phyloP scores from a whole-genome alignment of 2,888 invertebrate species.

The Carabus problematicus region DNA sequence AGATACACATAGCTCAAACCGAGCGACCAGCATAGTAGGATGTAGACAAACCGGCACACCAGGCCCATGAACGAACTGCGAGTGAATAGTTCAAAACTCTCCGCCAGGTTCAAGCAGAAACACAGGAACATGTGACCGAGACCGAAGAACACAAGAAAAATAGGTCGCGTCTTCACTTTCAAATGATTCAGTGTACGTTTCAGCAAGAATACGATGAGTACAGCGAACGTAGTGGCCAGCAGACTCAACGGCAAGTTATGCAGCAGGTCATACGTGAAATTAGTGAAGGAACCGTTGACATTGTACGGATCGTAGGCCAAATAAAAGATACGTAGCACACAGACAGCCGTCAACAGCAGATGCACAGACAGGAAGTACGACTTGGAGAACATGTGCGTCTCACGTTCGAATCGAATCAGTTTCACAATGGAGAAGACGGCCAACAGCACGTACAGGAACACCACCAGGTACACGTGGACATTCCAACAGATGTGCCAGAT shows the following conservation, averaged over 20 bases:
- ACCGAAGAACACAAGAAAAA: slow-evolving; percentile 80
- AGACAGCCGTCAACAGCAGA: slow-evolving; percentile 80
- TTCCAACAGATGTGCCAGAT: slow-evolving; percentile 91
- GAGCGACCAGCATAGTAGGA: slow-evolving; percentile 82
- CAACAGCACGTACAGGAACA: slow-evolving; percentile 82
- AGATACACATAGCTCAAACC: slow-evolving; percentile 86
- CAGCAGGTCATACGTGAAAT: slow-evolving; percentile 80
- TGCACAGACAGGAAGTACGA: slow-evolving; percentile 89
- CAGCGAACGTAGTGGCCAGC: slow-evolving; percentile 87
- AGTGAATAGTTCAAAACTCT: slow-evolving; percentile 61
- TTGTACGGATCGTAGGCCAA: slow-evolving; percentile 93
- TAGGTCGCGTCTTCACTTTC: slow-evolving; percentile 74
- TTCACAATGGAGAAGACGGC: slow-evolving; percentile 87
- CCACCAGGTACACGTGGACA: slow-evolving; percentile 87
- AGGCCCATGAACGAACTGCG: slow-evolving; percentile 68
- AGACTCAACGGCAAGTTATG: slow-evolving; percentile 87
- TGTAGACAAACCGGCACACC: slow-evolving; percentile 85
- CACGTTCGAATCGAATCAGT: slow-evolving; percentile 84
- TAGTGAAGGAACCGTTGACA: slow-evolving; percentile 74
- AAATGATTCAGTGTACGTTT: slow-evolving; percentile 76
- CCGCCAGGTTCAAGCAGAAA: slow-evolving; percentile 81
- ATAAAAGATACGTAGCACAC: slow-evolving; percentile 83
- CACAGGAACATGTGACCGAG: slow-evolving; percentile 81
- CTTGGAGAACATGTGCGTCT: slow-evolving; percentile 85
- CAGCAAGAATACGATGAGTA: slow-evolving; percentile 84